Evolutionary conservation across 2,113 vertebrate genomes (phyloP).

Genomic region (Coptodon rendalli): DNA sequence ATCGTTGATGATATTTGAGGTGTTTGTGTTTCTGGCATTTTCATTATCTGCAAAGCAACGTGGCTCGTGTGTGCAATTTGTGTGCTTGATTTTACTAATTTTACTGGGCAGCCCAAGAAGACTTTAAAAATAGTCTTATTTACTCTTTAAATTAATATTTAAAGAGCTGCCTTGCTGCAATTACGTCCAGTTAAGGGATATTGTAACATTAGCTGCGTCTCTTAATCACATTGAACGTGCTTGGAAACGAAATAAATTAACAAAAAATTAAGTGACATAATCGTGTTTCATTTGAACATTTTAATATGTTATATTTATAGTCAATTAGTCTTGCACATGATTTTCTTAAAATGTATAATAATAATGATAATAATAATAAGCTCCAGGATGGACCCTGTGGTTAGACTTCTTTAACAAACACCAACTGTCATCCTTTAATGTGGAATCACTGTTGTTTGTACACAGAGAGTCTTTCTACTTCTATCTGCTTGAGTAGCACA

Average conservation of each 20-base stretch:
- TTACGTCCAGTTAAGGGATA: neutral
- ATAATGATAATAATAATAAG: neutral
- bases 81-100: neutral
- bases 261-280: neutral
- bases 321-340: neutral
- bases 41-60: neutral
- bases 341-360: neutral
- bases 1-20: neutral
- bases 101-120: neutral
- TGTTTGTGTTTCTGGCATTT: neutral
- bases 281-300: neutral
- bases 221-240: neutral
- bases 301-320: neutral
- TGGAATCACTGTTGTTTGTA: slow-evolving; percentile 8
- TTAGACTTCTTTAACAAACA: neutral
- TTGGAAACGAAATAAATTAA: neutral
- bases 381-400: neutral
- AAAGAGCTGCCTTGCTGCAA: neutral
- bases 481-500: slow-evolving; percentile 25
- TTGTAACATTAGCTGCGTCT: neutral
- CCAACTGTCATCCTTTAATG: neutral
- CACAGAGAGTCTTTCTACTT: neutral
- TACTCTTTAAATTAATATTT: neutral
- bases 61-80: neutral
- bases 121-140: neutral